Percentiles rank a stretch among this genome's conserved stretches.
These are phyloP conservation scores for Phataginus tricuspis DNA, from an alignment of 2,797 vertebrate species.

Conservation along the genomic window DNA sequence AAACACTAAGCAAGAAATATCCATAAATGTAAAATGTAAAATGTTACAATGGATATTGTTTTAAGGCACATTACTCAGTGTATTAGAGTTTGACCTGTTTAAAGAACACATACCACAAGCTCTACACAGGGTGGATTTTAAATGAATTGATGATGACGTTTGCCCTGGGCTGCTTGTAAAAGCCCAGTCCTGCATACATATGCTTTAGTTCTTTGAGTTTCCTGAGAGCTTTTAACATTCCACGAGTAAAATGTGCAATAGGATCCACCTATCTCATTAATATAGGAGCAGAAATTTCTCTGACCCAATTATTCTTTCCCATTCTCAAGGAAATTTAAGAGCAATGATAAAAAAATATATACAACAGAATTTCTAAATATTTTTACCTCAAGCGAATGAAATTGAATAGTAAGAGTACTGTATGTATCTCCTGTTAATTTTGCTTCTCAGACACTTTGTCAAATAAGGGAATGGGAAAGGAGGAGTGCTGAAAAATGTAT, in stretches of 20 bases:
- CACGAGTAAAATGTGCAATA: not conserved
- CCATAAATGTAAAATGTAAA: not conserved
- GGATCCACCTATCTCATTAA: not conserved
- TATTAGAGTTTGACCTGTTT: not conserved
- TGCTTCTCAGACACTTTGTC: constrained; percentile 16
- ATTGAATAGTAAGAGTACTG: not conserved
- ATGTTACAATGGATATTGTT: not conserved
- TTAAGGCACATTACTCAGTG: not conserved
- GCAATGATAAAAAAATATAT: not conserved
- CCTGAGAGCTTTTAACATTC: not conserved
- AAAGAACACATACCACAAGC: not conserved
- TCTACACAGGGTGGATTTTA: not conserved
- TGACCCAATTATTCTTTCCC: not conserved
- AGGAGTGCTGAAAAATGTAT: constrained; percentile 1
- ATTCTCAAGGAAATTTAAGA: not conserved
- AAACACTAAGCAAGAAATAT: not conserved
- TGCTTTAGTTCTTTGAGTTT: not conserved
- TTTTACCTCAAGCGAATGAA: constrained; percentile 35
- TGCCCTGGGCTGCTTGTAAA: not conserved
- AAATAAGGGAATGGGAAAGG: not conserved
- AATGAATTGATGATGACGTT: not conserved
- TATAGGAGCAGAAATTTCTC: not conserved
- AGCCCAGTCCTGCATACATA: not conserved
- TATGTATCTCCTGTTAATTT: not conserved
- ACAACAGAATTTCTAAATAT: constrained; percentile 3